phyloP scores from a whole-genome alignment of 1,140 invertebrate species.

The Acromyrmex echinatior region DNA sequence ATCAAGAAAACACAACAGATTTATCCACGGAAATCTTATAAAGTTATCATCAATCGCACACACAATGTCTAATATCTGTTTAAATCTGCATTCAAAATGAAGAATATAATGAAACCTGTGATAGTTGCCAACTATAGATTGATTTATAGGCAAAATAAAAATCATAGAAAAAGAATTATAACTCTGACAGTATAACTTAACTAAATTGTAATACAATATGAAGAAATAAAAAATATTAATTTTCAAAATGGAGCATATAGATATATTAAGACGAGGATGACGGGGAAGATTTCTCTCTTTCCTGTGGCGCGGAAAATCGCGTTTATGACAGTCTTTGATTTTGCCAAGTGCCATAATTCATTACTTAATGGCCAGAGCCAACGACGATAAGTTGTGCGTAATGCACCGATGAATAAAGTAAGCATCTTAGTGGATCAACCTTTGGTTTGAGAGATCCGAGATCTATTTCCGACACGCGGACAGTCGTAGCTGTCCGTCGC shows the following conservation, averaged over 20 bases:
- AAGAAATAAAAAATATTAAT: neutral
- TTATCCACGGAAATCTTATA: slow-evolving; percentile 20
- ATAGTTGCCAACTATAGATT: slow-evolving; percentile 8
- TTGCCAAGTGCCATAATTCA: slow-evolving; percentile 19
- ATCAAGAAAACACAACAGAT: neutral
- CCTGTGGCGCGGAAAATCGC: neutral
- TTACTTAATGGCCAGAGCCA: slow-evolving; percentile 30
- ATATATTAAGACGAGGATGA: neutral
- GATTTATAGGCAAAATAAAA: neutral
- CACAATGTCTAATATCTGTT: slow-evolving; percentile 19
- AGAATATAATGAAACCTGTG: neutral
- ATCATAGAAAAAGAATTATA: neutral
- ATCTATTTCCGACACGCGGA: slow-evolving; percentile 84
- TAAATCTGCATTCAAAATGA: slow-evolving; percentile 8
- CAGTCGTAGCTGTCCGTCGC: slow-evolving; percentile 76
- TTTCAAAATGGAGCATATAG: neutral
- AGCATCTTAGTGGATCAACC: slow-evolving; percentile 74
- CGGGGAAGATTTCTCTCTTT: neutral
- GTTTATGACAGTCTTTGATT: slow-evolving; percentile 28
- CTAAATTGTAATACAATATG: neutral
- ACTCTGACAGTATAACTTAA: neutral
- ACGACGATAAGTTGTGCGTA: slow-evolving; percentile 49
- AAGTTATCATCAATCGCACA: slow-evolving; percentile 48
- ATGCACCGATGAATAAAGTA: slow-evolving; percentile 69
- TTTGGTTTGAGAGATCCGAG: slow-evolving; percentile 79